Conservation (phyloP, 2,113 vertebrate genomes). For the Chloropsis cyanopogon region DNA sequence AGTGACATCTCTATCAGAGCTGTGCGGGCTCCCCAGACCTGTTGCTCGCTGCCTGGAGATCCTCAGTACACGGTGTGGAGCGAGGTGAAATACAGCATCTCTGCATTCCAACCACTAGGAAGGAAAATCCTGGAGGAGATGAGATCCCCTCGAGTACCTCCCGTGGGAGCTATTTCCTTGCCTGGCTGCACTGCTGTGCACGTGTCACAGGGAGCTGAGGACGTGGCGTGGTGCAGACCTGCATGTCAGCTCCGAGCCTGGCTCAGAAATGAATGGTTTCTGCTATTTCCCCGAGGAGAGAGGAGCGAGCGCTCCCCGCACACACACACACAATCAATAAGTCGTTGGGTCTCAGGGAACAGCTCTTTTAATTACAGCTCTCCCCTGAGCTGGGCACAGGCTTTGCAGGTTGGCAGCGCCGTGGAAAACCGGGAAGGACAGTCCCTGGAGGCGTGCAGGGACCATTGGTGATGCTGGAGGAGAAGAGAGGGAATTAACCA, state of each 20-base stretch:
- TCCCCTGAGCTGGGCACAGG: neutral
- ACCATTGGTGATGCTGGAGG: neutral
- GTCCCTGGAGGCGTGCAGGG: neutral
- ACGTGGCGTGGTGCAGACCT: neutral
- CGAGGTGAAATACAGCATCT: neutral
- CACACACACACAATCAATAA: neutral
- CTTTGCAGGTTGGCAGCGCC: neutral
- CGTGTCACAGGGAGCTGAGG: neutral
- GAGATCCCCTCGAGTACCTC: neutral
- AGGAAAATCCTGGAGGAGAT: neutral
- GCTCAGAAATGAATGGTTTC: neutral
- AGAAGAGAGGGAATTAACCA: neutral
- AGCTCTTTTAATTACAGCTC: conserved; percentile 46
- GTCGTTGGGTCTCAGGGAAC: neutral
- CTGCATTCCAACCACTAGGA: neutral
- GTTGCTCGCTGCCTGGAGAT: neutral
- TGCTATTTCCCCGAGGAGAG: neutral
- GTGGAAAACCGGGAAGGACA: neutral
- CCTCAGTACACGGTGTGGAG: neutral
- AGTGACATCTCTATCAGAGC: neutral
- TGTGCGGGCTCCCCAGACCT: neutral
- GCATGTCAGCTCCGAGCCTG: neutral
- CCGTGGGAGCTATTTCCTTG: neutral
- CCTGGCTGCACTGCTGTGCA: neutral
- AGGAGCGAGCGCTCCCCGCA: neutral